Base-by-base conservation (phyloP, 1,140 invertebrate genomes). In the Calliphora vicina region DNA sequence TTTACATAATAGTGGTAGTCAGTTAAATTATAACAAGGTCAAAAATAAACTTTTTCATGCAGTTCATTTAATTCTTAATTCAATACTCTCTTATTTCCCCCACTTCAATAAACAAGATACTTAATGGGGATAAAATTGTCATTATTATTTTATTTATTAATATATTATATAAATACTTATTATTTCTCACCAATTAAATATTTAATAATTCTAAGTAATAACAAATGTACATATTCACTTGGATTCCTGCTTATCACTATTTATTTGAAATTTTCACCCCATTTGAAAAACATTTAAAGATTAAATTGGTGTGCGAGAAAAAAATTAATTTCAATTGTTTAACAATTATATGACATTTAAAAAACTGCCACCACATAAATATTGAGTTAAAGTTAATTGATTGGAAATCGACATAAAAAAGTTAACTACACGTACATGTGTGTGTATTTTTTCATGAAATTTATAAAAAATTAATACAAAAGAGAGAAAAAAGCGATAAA, bases 321-420 rank as follows among this genome's bases (percentile, higher is more conserved):
- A 57, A 57, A 57, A 57, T 5, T 57, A 17, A 57, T 57, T 57
- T 57, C 13, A 57, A 57, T 57, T 57, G 50, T 57, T 57, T 57
- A 57, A 57, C 50, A 57, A 57, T 57, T 57, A 57, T 57, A n/a
- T 57, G 50, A 57, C 50, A 57, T 57, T 57, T 57, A 57, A 57
- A 57, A 57, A 57, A 57, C 12, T 57, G 50, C 50, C 50, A 57
- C 50, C 50, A 57, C 50, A 57, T 57, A 57, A 57, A 57, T 57
- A 57, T 57, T 57, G 50, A 57, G 13, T 57, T 57, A 57, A 57
- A 57, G 12, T 57, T 57, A 57, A 57, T 57, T 57, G 50, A 57
- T 57, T 57, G 50, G 50, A 57, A 57, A 57, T 57, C 50, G 13
- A 57, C 50, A 57, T 57, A n/a, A 15, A 45, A 57, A 57, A 57